Evolutionary conservation across 1,140 invertebrate genomes (phyloP).

Genomic region (Drosophila nebulosa): DNA sequence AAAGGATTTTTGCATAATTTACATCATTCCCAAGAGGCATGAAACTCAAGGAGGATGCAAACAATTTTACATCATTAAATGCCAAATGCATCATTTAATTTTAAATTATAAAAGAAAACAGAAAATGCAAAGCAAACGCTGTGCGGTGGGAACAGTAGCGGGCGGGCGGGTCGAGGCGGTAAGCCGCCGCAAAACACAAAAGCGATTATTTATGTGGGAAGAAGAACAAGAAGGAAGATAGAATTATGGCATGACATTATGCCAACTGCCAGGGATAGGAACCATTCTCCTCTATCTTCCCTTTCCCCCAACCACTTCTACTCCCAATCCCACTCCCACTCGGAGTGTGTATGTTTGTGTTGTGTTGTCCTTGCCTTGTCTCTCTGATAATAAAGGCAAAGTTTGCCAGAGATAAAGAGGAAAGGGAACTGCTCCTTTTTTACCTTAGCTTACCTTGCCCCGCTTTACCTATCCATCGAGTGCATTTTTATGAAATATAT

Average conservation of each 20-base stretch:
- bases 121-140: constrained; percentile 17
- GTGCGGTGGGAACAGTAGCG: background rate
- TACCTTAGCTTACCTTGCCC: background rate
- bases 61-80: constrained; percentile 74
- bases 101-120: constrained; percentile 72
- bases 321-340: no score
- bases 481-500: constrained; percentile 57
- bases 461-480: constrained; percentile 3
- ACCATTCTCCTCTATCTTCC: constrained; percentile 16
- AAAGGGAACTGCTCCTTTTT: constrained; percentile 7
- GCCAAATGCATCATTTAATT: constrained; percentile 78
- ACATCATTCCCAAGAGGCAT: constrained; percentile 16
- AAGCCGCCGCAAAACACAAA: constrained; percentile 46
- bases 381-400: constrained; percentile 69
- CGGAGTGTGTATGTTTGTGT: background rate
- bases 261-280: constrained; percentile 29
- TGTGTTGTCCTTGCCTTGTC: constrained; percentile 54
- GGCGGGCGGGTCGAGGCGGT: background rate
- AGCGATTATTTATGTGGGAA: constrained; percentile 68
- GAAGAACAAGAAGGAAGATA: background rate
- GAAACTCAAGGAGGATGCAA: constrained; percentile 18
- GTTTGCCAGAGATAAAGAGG: constrained; percentile 38
- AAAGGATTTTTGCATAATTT: constrained; percentile 56
- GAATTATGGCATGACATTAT: constrained; percentile 15
- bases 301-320: no score